phyloP scores from a whole-genome alignment of 2,113 vertebrate species.

The Laticauda colubrina region DNA sequence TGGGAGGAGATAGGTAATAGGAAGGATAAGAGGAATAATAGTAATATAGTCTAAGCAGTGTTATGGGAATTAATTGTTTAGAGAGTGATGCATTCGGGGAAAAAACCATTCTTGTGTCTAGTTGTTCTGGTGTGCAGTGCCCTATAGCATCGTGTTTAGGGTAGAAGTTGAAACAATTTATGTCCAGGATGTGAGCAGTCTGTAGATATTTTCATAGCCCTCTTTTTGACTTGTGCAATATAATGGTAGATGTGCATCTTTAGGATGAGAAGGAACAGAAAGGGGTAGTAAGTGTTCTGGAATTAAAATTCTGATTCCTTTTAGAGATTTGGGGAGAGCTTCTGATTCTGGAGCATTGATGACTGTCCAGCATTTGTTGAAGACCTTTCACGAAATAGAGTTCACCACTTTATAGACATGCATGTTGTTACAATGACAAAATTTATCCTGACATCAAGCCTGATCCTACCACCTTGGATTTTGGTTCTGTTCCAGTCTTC shows the following conservation, averaged over 20 bases:
- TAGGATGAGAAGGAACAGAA: neutral
- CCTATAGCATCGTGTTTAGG: too few species aligned
- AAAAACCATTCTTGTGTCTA: too few species aligned
- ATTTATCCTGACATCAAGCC: neutral
- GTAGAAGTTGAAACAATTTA: too few species aligned
- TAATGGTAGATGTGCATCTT: neutral
- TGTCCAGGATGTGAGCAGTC: too few species aligned
- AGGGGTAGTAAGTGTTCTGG: neutral
- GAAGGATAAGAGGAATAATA: too few species aligned
- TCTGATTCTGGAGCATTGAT: neutral
- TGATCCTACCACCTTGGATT: neutral
- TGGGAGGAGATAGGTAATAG: too few species aligned
- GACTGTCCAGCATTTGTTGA: neutral
- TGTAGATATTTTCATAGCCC: too few species aligned
- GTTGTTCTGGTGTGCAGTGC: too few species aligned
- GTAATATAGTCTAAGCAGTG: too few species aligned
- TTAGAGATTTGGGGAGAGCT: neutral
- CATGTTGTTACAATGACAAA: neutral
- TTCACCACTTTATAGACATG: neutral
- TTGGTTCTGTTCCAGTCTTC: neutral
- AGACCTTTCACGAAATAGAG: neutral
- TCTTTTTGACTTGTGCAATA: neutral
- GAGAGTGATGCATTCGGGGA: too few species aligned
- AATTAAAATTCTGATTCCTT: neutral
- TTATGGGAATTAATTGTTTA: too few species aligned